Base-by-base conservation (phyloP, 1,140 invertebrate species). In the Pseudomyrmex flavicornis region DNA sequence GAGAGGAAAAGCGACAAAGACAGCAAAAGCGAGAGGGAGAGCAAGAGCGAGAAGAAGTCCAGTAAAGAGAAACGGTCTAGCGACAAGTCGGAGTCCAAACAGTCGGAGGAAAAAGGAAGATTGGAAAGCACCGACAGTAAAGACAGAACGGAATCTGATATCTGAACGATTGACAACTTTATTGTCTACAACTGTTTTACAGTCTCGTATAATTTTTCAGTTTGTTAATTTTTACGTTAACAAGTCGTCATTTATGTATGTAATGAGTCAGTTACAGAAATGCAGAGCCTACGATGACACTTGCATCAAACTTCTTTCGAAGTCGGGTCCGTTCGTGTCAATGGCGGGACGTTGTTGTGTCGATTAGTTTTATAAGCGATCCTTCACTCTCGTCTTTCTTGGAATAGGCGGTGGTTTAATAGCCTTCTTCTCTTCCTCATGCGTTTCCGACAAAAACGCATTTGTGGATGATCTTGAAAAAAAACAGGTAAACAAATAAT, bases 111-210 rank as follows among this genome's bases (percentile, higher is more conserved):
- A 3, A 93, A 92, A n/a, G 87, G 82, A 22, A 88, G 92, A 46
- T 90, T 90, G 0, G 93, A 94, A 65, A 90, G 89, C 62, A 93
- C 90, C 70, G 93, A 94, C n/a, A 93, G 90, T 13, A 94, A 92
- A 58, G 92, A 93, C 80, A 83, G 20, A 0, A 59, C 85, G 15
- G 92, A 93, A 65, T 93, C 87, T 35, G 92, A 93, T 68, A 93
- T 85, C 77, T 93, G 82, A 77, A 70, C 13, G 9, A 44, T 35
- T 35, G 35, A 35, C 35, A 35, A 35, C 5, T 7, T 35, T 35
- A 35, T 35, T 35, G 35, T 35, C 35, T 35, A 35, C 35, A 35
- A 35, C 35, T 35, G 35, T 35, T 35, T 35, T 35, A 7, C 35
- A 35, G 35, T 35, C 35, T 7, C 35, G 35, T 35, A 35, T 35